Evolutionary conservation across 2,888 invertebrate species (phyloP).

Genomic region (Rhodophaea formosa): DNA sequence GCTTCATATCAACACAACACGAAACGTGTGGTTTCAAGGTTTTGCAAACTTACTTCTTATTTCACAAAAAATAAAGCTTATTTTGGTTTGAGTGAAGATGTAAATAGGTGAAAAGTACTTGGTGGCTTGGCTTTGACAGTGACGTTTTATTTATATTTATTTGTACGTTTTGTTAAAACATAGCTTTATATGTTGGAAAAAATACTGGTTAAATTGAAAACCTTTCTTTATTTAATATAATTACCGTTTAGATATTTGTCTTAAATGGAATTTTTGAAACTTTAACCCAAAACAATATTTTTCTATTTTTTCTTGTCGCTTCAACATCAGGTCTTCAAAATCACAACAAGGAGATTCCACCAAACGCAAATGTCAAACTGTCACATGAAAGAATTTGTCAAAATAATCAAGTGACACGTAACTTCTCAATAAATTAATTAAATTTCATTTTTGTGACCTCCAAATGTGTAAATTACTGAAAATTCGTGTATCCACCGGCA

Average conservation of each 20-base stretch:
- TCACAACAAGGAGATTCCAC: too few species aligned
- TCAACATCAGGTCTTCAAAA: too few species aligned
- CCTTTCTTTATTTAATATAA: too few species aligned
- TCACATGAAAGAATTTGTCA: constrained; percentile 49
- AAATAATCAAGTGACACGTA: constrained; percentile 79
- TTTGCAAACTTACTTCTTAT: background rate
- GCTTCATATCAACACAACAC: background rate
- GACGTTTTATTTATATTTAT: background rate
- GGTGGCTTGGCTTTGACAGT: background rate
- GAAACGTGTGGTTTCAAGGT: background rate
- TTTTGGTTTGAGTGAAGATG: background rate
- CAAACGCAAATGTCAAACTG: constrained; percentile 1
- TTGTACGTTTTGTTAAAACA: background rate
- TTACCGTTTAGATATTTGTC: too few species aligned
- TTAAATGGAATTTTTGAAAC: too few species aligned
- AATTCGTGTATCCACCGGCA: constrained; percentile 58
- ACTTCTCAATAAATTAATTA: constrained; percentile 63
- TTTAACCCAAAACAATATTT: too few species aligned
- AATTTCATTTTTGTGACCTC: constrained; percentile 76
- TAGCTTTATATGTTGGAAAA: too few species aligned
- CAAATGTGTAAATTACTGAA: constrained; percentile 73
- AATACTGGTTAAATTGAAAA: too few species aligned
- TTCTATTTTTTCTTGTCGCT: too few species aligned
- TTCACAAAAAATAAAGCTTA: background rate
- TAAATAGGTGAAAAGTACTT: background rate